Evolutionary conservation across 1,140 invertebrate species (phyloP).

Genomic region (Meloidogyne floridensis): DNA sequence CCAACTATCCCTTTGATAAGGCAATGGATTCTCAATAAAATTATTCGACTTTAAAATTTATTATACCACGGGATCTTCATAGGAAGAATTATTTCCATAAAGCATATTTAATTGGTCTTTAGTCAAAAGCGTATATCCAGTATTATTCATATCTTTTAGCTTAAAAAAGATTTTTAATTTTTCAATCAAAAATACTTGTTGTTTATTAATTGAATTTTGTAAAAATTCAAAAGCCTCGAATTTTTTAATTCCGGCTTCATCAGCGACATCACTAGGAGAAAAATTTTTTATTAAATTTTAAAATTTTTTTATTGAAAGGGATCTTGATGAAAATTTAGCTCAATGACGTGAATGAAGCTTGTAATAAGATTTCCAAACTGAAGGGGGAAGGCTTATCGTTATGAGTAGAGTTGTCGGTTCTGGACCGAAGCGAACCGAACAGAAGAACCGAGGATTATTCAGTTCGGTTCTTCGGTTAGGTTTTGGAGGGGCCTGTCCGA

Average conservation of each 20-base stretch:
- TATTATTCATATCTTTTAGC: slow-evolving; percentile 53
- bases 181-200: slow-evolving; percentile 43
- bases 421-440: too few species aligned
- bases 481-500: too few species aligned
- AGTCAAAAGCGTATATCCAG: slow-evolving; percentile 53
- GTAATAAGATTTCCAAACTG: too few species aligned
- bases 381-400: too few species aligned
- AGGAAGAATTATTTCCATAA: slow-evolving; percentile 58
- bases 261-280: slow-evolving; percentile 30
- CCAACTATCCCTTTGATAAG: too few species aligned
- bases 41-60: slow-evolving; percentile 20
- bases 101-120: slow-evolving; percentile 53
- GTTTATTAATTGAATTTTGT: slow-evolving; percentile 40
- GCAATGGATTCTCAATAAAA: neutral
- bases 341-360: too few species aligned
- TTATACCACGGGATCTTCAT: slow-evolving; percentile 39
- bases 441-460: too few species aligned
- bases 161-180: slow-evolving; percentile 21
- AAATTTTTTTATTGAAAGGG: too few species aligned
- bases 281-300: neutral
- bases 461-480: too few species aligned
- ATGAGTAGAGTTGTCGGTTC: too few species aligned
- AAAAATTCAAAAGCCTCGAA: slow-evolving; percentile 56
- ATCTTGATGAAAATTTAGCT: too few species aligned
- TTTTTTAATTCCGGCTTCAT: slow-evolving; percentile 54